Evolutionary conservation across 2,797 vertebrate species (phyloP), one percentile per base, ranked within the genome.

Genomic region (Sebastes flavidus): DNA sequence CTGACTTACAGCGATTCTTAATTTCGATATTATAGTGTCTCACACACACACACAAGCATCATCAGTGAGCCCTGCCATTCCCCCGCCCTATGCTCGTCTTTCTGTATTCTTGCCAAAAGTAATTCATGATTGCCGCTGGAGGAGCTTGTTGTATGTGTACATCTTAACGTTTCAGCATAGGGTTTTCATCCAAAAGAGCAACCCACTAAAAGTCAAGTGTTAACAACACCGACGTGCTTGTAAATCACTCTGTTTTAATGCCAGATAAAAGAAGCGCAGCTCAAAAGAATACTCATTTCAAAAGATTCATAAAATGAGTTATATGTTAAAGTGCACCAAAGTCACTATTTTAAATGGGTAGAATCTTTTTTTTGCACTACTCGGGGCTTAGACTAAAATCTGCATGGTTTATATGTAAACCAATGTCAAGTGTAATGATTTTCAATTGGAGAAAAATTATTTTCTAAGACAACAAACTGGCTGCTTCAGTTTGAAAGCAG

Each of bases 1-100:
- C 79, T 62, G 81, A 87, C 74, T 87, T 85, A 84, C 69, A 87
- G 71, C 72, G 72, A 86, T 86, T 89, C 66, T 80, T 87, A 79
- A 92, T 92, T 87, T 87, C 84, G 77, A 77, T 87, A 75, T 81
- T 69, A 73, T 22, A 55, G 69, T 34, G 5, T 61, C 20, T 70
- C 32, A n/a, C 38, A 63, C 38, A 56, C 24, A 75, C 68, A 59
- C 25, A 56, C 25, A 59, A 29, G 72, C 70, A 81, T 82, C 65
- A 76, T 89, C 71, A 73, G 10, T 55, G 70, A 84, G 66, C 65
- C 61, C 59, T 34, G 68, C 72, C 71, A 22, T 78, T 70, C 59
- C 85, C 58, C 75, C 20, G 2, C 52, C 24, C 30, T 2, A 2
- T 61, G 72, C 72, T 65, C 24, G 46, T 24, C 77, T 80, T 75